These are phyloP conservation scores for Gallinago media DNA, from an alignment of 2,113 vertebrate species.

Conservation along the genomic window DNA sequence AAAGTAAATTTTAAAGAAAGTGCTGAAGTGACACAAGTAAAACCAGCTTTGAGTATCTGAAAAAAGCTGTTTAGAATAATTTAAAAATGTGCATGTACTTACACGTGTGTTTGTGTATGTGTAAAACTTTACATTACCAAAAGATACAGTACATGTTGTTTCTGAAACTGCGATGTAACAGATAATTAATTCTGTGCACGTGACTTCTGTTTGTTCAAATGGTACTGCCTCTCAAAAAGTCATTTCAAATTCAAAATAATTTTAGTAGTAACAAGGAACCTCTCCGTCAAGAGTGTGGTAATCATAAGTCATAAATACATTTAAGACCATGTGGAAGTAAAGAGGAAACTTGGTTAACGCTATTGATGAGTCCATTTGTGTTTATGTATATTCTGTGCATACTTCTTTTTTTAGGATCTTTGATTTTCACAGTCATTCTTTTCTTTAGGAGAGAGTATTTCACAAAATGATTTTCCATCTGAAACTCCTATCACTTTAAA, in stretches of 20 bases:
- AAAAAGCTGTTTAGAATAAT: not conserved
- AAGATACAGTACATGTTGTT: not conserved
- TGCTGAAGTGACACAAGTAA: not conserved
- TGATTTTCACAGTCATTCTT: constrained; percentile 66
- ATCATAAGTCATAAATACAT: not conserved
- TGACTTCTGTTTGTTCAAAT: not conserved
- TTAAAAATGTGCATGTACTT: not conserved
- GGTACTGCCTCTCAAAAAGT: not conserved
- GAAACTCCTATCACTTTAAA: constrained; percentile 78
- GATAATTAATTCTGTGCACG: rapidly evolving
- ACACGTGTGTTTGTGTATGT: not conserved
- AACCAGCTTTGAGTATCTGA: not conserved
- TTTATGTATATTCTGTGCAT: constrained; percentile 5
- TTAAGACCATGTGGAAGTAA: not conserved
- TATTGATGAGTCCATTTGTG: not conserved
- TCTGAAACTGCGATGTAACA: not conserved
- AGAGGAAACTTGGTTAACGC: not conserved
- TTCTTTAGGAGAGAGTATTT: constrained; percentile 77
- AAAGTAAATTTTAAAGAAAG: not conserved
- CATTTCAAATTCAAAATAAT: not conserved
- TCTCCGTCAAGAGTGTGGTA: not conserved
- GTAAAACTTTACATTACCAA: not conserved
- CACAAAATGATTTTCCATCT: constrained; percentile 73
- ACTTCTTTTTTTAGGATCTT: constrained; percentile 39
- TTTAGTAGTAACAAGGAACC: not conserved